These are phyloP conservation scores for Platichthys stellatus DNA, from an alignment of 2,113 vertebrate genomes.

Conservation along the genomic window DNA sequence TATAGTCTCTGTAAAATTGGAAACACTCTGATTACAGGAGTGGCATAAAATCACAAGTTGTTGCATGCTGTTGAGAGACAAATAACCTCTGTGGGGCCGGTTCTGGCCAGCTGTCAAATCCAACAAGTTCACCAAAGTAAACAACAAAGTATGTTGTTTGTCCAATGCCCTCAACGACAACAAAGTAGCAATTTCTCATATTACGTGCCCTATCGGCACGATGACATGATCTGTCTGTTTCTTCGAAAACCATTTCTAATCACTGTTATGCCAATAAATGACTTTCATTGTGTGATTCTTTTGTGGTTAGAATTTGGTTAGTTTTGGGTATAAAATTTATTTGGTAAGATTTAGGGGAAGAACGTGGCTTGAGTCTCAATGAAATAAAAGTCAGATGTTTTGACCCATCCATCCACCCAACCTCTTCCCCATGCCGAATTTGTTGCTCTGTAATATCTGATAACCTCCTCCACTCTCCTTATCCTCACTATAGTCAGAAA, in stretches of 20 bases:
- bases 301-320: too few relatives aligned
- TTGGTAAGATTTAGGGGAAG: too few relatives aligned
- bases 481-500: not conserved
- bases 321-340: not conserved
- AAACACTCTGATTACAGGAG: not conserved
- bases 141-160: not conserved
- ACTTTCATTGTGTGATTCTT: not conserved
- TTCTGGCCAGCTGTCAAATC: not conserved
- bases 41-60: not conserved
- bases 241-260: not conserved
- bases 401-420: not conserved
- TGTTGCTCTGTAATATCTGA: not conserved
- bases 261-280: not conserved
- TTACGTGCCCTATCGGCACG: too few relatives aligned
- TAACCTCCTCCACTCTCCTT: too few relatives aligned
- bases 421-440: not conserved
- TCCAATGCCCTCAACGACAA: not conserved
- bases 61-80: too few relatives aligned
- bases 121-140: not conserved
- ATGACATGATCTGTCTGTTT: not conserved
- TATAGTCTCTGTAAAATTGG: not conserved
- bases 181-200: too few relatives aligned
- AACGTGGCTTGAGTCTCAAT: not conserved
- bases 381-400: not conserved
- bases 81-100: too few relatives aligned